These are phyloP conservation scores for Melanotaenia boesemani DNA, from an alignment of 2,797 vertebrate genomes.

Conservation along the genomic window DNA sequence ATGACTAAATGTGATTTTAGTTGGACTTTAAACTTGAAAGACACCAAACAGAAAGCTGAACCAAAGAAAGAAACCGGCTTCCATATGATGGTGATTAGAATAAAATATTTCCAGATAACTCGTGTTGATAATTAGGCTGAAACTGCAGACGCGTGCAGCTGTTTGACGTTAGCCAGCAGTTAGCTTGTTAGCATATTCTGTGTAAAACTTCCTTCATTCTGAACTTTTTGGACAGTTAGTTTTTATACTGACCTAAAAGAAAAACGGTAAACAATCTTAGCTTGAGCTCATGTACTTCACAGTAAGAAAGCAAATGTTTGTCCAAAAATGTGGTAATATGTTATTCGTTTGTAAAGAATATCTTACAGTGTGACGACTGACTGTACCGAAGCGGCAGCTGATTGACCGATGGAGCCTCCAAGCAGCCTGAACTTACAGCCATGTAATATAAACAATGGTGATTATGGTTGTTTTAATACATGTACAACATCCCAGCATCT, in stretches of 20 bases:
- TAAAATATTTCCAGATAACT: conserved; percentile 11
- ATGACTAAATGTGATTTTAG: conserved; percentile 2
- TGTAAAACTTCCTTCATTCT: too few species aligned
- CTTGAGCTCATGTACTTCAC: neutral
- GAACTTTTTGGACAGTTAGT: too few species aligned
- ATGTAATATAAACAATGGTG: conserved; percentile 46
- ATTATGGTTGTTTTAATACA: conserved; percentile 63
- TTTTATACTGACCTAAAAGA: too few species aligned
- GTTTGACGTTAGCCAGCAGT: neutral
- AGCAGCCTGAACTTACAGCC: conserved; percentile 41
- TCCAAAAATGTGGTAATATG: neutral
- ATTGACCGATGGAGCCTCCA: conserved; percentile 48
- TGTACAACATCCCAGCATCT: conserved; percentile 56
- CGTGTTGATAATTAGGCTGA: neutral
- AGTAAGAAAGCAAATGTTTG: conserved; percentile 2
- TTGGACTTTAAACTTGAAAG: conserved; percentile 14
- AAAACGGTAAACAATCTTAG: neutral
- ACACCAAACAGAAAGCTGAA: neutral
- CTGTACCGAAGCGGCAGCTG: neutral
- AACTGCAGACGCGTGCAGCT: neutral
- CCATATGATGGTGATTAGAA: neutral
- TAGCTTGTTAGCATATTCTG: neutral
- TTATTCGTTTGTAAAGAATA: conserved; percentile 1
- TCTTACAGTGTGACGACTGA: neutral
- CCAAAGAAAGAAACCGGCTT: neutral